phyloP scores from a whole-genome alignment of 2,888 invertebrate species.

The Apeira syringaria region DNA sequence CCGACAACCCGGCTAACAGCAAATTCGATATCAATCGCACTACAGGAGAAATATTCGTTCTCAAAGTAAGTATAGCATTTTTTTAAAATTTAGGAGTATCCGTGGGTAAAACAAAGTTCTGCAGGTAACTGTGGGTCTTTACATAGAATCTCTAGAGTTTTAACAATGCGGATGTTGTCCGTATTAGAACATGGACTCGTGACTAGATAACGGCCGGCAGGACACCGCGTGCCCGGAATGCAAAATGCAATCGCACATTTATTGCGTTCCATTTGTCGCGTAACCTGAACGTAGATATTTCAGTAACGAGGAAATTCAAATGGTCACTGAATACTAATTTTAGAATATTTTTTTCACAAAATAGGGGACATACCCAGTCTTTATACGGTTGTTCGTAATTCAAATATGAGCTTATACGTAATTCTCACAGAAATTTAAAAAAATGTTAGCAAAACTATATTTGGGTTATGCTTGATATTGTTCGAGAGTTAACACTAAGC shows the following conservation, averaged over 20 bases:
- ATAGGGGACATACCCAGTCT: too few species aligned
- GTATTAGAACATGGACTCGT: constrained; percentile 34
- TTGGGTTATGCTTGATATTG: too few species aligned
- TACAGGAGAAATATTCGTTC: constrained; percentile 96
- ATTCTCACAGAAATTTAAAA: too few species aligned
- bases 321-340: constrained; percentile 49
- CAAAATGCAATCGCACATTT: constrained; percentile 60
- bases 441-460: too few species aligned
- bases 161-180: constrained; percentile 30
- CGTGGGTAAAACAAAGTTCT: background rate
- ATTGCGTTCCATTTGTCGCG: constrained; percentile 55
- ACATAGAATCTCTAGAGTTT: constrained; percentile 23
- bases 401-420: too few species aligned
- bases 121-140: background rate
- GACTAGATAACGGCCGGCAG: constrained; percentile 41
- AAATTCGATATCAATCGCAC: constrained; percentile 98
- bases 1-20: constrained; percentile 96
- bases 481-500: too few species aligned
- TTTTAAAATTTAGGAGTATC: constrained; percentile 11
- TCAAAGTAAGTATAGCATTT: constrained; percentile 88
- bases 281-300: constrained; percentile 52
- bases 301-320: constrained; percentile 51
- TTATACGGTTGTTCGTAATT: too few species aligned
- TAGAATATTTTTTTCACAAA: constrained; percentile 13
- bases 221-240: constrained; percentile 52